Evolutionary conservation across 1,140 invertebrate genomes (phyloP).

Genomic region (Brevipalpus yothersi): DNA sequence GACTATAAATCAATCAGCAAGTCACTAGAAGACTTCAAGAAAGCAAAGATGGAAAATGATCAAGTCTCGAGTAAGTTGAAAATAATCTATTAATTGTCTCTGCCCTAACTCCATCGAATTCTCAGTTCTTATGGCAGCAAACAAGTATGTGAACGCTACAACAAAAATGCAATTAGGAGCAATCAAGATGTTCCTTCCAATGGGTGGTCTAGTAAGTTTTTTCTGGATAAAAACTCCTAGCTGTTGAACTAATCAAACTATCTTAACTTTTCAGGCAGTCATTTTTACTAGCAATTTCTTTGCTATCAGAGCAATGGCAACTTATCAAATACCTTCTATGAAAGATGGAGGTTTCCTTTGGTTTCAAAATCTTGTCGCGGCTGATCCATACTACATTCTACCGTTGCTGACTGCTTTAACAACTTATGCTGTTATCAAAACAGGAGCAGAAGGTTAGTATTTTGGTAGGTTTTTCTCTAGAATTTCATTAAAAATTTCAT

Average conservation of each 20-base stretch:
- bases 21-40: no score
- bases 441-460: conserved; percentile 16
- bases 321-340: conserved; percentile 62
- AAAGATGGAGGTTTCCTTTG: conserved; percentile 64
- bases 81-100: no score
- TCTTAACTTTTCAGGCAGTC: neutral
- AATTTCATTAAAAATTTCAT: neutral
- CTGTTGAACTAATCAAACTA: neutral
- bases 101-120: neutral
- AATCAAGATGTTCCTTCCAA: neutral
- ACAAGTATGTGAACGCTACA: neutral
- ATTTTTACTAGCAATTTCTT: conserved; percentile 30
- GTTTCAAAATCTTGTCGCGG: conserved; percentile 70
- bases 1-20: no score
- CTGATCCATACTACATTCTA: conserved; percentile 67
- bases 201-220: neutral
- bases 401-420: conserved; percentile 60
- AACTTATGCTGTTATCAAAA: conserved; percentile 50
- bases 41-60: no score
- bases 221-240: neutral
- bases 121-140: neutral
- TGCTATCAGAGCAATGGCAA: conserved; percentile 54
- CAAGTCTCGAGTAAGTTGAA: no score
- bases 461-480: neutral
- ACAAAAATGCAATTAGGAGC: neutral